phyloP scores from a whole-genome alignment of 2,113 vertebrate genomes.

The Microtus richardsoni region DNA sequence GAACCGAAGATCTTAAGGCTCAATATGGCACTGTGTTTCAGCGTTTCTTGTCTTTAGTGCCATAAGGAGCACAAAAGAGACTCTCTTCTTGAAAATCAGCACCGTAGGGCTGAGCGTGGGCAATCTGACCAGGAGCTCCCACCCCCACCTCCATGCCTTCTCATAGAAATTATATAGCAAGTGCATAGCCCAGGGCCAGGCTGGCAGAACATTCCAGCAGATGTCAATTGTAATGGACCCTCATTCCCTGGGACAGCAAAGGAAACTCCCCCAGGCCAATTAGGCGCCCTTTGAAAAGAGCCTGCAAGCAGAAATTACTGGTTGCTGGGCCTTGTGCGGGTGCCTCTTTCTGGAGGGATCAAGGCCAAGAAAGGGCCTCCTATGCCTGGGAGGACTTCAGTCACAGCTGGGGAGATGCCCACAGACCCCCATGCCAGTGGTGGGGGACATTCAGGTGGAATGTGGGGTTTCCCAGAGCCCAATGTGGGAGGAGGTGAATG shows the following conservation, averaged over 20 bases:
- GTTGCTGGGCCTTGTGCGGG: background rate
- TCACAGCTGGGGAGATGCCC: background rate
- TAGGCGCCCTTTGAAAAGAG: conserved; percentile 48
- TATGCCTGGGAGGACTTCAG: background rate
- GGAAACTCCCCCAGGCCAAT: conserved; percentile 44
- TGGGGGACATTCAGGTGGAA: background rate
- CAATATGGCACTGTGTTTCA: background rate
- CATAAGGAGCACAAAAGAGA: background rate
- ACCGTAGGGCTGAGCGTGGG: background rate
- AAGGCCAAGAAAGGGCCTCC: background rate
- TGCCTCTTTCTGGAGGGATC: background rate
- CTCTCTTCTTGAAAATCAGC: background rate
- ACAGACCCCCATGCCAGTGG: background rate
- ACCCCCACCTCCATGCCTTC: background rate
- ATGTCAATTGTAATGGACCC: conserved; percentile 56
- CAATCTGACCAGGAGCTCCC: no score
- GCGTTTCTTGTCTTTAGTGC: background rate
- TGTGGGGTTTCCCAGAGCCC: background rate
- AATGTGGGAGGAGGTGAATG: background rate
- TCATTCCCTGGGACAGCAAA: conserved; percentile 32
- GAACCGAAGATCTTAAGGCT: background rate
- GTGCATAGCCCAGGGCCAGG: conserved; percentile 29
- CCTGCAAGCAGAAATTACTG: background rate
- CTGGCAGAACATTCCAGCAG: conserved; percentile 62
- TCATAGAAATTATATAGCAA: background rate